Conservation (phyloP, 2,797 vertebrate species). For the Hydrocynus forskahlii region DNA sequence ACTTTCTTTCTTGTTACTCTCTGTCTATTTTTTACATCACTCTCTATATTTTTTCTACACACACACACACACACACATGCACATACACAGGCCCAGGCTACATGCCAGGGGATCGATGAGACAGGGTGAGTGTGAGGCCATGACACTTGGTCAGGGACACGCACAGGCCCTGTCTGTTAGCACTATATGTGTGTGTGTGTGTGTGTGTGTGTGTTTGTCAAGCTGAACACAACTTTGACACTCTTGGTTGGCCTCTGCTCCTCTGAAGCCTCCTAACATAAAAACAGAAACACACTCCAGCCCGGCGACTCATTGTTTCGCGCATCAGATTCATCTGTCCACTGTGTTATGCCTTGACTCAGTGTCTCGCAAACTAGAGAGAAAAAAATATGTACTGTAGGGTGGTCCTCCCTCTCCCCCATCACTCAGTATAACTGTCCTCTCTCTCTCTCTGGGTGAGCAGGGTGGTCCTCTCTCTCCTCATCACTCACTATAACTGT, state of each 20-base stretch:
- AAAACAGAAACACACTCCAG: neutral
- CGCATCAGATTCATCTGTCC: no score
- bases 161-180: neutral
- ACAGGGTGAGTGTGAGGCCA: constrained; percentile 63
- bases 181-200: neutral
- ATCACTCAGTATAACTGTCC: no score
- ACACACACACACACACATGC: constrained; percentile 34
- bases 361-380: no score
- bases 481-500: no score
- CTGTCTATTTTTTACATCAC: no score
- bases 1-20: neutral
- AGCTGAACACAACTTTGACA: constrained; percentile 32
- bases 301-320: no score
- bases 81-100: constrained; percentile 54
- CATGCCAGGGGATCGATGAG: constrained; percentile 67
- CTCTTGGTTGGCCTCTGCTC: constrained; percentile 32
- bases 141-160: constrained; percentile 54
- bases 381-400: no score
- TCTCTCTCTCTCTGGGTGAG: no score
- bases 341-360: no score
- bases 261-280: neutral
- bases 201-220: neutral
- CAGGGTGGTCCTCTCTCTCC: no score
- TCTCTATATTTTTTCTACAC: neutral
- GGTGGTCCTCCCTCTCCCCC: no score